These are phyloP conservation scores for Tromatobia lineatoria DNA, from an alignment of 2,888 invertebrate genomes.

Conservation along the genomic window DNA sequence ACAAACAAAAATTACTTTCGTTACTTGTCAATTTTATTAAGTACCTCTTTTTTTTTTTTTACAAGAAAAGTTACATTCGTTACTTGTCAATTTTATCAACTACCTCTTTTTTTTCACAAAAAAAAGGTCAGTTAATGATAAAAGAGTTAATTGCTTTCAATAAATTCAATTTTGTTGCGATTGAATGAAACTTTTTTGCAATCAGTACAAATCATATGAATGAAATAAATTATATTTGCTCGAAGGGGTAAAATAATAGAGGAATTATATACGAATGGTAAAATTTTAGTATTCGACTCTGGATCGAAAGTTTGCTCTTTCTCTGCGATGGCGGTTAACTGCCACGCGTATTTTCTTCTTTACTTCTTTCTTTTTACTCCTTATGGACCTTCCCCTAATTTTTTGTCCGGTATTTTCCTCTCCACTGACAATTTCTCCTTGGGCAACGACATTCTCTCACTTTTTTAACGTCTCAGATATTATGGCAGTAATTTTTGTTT, in stretches of 20 bases:
- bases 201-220: no score
- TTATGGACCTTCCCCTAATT: background rate
- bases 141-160: background rate
- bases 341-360: conserved; percentile 31
- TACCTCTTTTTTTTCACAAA: background rate
- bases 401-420: background rate
- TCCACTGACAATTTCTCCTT: background rate
- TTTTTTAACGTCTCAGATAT: background rate
- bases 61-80: no score
- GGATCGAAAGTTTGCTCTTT: conserved; percentile 35
- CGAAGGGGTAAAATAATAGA: background rate
- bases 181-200: no score
- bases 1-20: no score
- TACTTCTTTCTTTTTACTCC: conserved; percentile 11
- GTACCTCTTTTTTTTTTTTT: no score
- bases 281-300: conserved; percentile 24
- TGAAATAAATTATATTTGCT: no score
- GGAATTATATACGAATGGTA: conserved; percentile 34
- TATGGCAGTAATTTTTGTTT: no score
- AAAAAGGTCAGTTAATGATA: no score
- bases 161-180: no score
- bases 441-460: no score
- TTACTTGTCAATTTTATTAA: no score
- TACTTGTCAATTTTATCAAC: no score
- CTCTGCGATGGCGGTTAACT: conserved; percentile 29